Base-by-base conservation (phyloP, 1,140 invertebrate species). In the Leptinotarsa texana region DNA sequence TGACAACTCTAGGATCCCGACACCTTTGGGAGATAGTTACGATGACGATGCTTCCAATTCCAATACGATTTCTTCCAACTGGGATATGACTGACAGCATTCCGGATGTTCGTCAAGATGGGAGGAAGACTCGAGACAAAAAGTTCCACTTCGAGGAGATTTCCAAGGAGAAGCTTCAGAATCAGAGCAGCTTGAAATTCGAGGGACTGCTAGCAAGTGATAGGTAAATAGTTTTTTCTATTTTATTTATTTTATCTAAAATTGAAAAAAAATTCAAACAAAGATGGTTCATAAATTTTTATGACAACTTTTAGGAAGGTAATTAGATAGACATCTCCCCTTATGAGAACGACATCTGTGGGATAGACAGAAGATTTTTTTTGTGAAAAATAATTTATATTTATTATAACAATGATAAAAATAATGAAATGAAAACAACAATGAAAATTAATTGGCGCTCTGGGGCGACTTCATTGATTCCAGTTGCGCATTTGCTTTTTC, bases 41-140 rank as follows among this genome's bases (percentile, higher is more conserved):
- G 79, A 80, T 62, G 82, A 83, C 61, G 81, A 84, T 61, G 80
- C 80, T 24, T 84, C 83, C 2, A 82, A 83, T 78, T 83, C 83
- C 2, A 81, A 83, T 73, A 82, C 81, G 1, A 81, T 83, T 62
- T 81, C 80, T 57, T 82, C 81, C 1, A 80, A 83, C 72, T 85
- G 82, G 82, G 77, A 79, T 63, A 75, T 77, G 66, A 77, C 75
- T 61, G 49, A 74, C 4, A 18, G 73, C 22, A 65, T 48, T 61
- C 51, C 18, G 22, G 33, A 61, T 13, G 22, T 71, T 68, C n/a
- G 6, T 57, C 51, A 57, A 57, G n/a, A 63, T 57, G n/a, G 51
- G 27, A 21, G 15, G 66, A 69, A 48, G 47, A 68, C 17, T 21
- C 62, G 51, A 17, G 51, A 18, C 15, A 18, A 18, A 57, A 75